These are phyloP conservation scores for Cantharis nigra DNA, from an alignment of 2,888 invertebrate species.

Conservation along the genomic window DNA sequence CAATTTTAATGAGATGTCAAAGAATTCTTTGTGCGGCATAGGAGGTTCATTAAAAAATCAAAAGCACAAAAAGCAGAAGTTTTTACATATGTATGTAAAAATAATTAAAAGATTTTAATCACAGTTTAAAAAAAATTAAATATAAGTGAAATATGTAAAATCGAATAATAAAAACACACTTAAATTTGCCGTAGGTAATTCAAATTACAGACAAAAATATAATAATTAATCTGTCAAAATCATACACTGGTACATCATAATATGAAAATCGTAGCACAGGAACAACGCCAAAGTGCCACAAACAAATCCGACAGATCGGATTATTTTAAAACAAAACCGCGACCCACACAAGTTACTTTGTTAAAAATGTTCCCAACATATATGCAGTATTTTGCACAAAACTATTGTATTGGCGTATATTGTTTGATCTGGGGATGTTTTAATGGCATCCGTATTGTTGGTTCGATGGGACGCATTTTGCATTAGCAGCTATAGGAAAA, in stretches of 20 bases:
- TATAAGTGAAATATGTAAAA: slow-evolving; percentile 30
- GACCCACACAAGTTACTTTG: slow-evolving; percentile 9
- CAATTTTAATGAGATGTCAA: neutral
- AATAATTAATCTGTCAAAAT: slow-evolving; percentile 56
- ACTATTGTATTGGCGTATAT: neutral
- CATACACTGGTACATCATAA: slow-evolving; percentile 51
- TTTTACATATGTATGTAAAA: neutral
- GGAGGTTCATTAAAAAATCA: neutral
- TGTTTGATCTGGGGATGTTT: neutral
- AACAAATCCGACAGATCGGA: slow-evolving; percentile 40
- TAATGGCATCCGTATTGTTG: neutral
- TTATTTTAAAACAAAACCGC: slow-evolving; percentile 28
- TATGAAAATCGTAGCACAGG: slow-evolving; percentile 46
- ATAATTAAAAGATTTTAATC: neutral
- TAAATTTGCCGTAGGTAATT: slow-evolving; percentile 37
- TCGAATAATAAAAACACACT: slow-evolving; percentile 25
- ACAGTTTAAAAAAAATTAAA: neutral
- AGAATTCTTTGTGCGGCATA: neutral
- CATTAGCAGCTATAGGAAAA: neutral
- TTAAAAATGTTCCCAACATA: neutral
- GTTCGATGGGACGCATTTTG: neutral
- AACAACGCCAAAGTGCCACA: slow-evolving; percentile 46
- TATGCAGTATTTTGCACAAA: neutral
- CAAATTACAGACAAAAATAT: slow-evolving; percentile 42
- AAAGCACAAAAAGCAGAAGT: neutral